These are phyloP conservation scores for Cheilosia vernalis DNA, from an alignment of 2,888 invertebrate genomes.

Conservation along the genomic window DNA sequence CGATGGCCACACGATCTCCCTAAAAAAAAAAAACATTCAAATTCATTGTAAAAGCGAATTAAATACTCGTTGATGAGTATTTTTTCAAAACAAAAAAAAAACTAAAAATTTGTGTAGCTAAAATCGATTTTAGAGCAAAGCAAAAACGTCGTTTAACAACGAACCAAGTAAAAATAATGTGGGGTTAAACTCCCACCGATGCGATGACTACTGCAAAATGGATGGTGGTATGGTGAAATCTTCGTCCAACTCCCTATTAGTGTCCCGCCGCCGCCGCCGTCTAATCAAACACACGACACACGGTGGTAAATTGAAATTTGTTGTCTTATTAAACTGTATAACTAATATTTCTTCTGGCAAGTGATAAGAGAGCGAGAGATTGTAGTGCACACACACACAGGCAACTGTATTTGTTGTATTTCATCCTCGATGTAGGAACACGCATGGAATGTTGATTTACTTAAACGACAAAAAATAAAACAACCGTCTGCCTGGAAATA, in stretches of 20 bases:
- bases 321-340: slow-evolving; percentile 63
- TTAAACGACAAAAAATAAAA: slow-evolving; percentile 41
- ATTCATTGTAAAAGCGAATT: slow-evolving; percentile 71
- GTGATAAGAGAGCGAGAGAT: slow-evolving; percentile 54
- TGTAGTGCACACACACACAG: slow-evolving; percentile 50
- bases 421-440: slow-evolving; percentile 41
- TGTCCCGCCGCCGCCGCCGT: slow-evolving; percentile 15
- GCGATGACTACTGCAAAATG: slow-evolving; percentile 40
- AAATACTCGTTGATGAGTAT: slow-evolving; percentile 67
- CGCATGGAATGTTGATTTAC: slow-evolving; percentile 67
- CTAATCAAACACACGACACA: slow-evolving; percentile 32
- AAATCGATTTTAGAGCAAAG: slow-evolving; percentile 75
- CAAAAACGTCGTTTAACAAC: slow-evolving; percentile 40
- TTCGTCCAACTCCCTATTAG: slow-evolving; percentile 37
- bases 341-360: slow-evolving; percentile 73
- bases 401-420: slow-evolving; percentile 32
- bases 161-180: slow-evolving; percentile 20
- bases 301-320: slow-evolving; percentile 80
- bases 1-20: slow-evolving; percentile 83
- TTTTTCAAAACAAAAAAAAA: slow-evolving; percentile 76
- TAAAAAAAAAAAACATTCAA: slow-evolving; percentile 79
- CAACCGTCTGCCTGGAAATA: slow-evolving; percentile 34
- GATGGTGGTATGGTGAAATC: slow-evolving; percentile 50
- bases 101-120: slow-evolving; percentile 73
- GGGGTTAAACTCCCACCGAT: slow-evolving; percentile 27